Percentiles rank a stretch among this genome's conserved stretches.
Conservation (phyloP, 1,140 invertebrate genomes). For the Akabosia matsudoensis region DNA sequence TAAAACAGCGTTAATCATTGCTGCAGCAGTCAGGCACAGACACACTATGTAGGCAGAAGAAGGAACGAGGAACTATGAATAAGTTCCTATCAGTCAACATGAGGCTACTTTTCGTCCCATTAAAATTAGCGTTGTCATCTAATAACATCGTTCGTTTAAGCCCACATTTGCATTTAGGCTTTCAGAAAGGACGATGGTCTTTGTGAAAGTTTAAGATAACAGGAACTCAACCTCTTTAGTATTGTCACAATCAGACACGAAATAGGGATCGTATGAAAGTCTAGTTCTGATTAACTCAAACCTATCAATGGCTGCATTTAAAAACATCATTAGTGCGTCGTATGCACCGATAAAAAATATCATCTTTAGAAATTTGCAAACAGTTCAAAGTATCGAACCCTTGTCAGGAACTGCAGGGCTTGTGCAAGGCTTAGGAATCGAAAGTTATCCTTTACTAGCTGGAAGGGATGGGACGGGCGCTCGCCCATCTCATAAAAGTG, state of each 20-base stretch:
- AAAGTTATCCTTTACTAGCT: background rate
- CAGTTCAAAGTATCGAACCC: background rate
- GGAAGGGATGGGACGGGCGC: background rate
- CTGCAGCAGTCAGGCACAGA: background rate
- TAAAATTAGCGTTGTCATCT: constrained; percentile 7
- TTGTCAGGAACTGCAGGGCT: background rate
- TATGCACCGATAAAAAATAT: background rate
- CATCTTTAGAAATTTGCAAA: background rate
- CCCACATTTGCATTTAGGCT: background rate
- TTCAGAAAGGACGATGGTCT: background rate
- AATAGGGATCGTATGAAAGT: too few relatives aligned
- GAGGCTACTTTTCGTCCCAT: background rate
- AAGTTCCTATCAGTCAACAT: too few relatives aligned
- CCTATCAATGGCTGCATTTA: too few relatives aligned
- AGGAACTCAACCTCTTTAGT: too few relatives aligned
- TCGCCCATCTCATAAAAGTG: background rate
- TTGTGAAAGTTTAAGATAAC: too few relatives aligned
- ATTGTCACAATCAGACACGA: too few relatives aligned
- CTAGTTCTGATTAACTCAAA: too few relatives aligned
- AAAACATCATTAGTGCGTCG: too few relatives aligned
- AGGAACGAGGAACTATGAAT: background rate
- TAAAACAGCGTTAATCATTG: background rate
- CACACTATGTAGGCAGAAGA: background rate
- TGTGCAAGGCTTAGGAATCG: background rate
- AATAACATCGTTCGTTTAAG: background rate